phyloP scores from a whole-genome alignment of 1,140 invertebrate genomes.

The Acromyrmex heyeri region DNA sequence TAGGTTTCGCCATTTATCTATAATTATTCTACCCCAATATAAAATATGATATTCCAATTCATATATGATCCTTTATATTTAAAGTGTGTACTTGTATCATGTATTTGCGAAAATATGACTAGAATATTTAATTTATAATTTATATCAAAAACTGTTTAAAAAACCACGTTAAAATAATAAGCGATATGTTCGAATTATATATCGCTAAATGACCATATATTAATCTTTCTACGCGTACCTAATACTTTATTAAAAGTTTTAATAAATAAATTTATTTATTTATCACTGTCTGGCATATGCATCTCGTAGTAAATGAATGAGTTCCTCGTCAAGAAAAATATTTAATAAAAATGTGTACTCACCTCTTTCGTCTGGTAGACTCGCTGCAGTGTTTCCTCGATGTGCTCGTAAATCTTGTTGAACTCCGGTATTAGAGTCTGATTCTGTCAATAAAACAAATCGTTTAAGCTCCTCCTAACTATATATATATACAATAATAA shows the following conservation, averaged over 20 bases:
- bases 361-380: conserved; percentile 71
- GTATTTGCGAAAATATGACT: not conserved
- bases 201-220: conserved; percentile 14
- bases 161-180: conserved; percentile 8
- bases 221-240: conserved; percentile 14
- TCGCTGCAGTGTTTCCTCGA: conserved; percentile 46
- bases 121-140: conserved; percentile 17
- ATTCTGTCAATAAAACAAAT: conserved; percentile 75
- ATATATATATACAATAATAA: conserved; percentile 3
- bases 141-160: not conserved
- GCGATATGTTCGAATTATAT: not conserved
- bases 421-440: conserved; percentile 57
- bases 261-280: conserved; percentile 81
- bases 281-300: conserved; percentile 57
- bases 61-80: conserved; percentile 11
- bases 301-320: conserved; percentile 33
- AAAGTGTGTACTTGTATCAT: not conserved
- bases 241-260: conserved; percentile 71
- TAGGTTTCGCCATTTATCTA: conserved; percentile 15
- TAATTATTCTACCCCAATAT: not conserved
- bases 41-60: not conserved
- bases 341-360: conserved; percentile 46
- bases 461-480: not conserved
- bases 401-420: not conserved
- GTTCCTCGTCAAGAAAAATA: not conserved